phyloP scores from a whole-genome alignment of 2,888 invertebrate genomes.

The Macroteleia sp. region DNA sequence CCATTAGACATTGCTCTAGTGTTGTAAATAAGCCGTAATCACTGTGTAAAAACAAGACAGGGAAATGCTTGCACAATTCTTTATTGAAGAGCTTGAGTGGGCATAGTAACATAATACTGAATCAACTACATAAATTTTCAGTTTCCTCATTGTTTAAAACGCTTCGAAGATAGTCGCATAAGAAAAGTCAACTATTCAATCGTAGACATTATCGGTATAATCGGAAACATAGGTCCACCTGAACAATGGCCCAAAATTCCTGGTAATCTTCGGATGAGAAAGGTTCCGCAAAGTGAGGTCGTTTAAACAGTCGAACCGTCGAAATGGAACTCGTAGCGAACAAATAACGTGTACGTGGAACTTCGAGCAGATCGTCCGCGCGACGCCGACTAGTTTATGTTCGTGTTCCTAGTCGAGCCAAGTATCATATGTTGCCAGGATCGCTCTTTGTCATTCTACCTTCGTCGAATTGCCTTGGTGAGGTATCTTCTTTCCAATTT shows the following conservation, averaged over 20 bases:
- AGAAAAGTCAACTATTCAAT: slow-evolving; percentile 38
- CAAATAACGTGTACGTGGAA: slow-evolving; percentile 58
- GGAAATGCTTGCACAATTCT: slow-evolving; percentile 13
- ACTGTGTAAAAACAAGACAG: slow-evolving; percentile 7
- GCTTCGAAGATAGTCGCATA: background rate
- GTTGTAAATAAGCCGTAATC: slow-evolving; percentile 21
- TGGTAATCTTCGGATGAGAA: slow-evolving; percentile 34
- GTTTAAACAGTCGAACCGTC: slow-evolving; percentile 71
- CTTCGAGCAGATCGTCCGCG: slow-evolving; percentile 54
- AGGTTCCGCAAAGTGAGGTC: slow-evolving; percentile 44
- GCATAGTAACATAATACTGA: slow-evolving; percentile 16
- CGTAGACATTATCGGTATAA: slow-evolving; percentile 23
- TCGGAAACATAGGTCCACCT: slow-evolving; percentile 31
- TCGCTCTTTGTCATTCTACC: slow-evolving; percentile 54
- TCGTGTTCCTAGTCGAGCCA: slow-evolving; percentile 17
- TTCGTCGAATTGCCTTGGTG: slow-evolving; percentile 8
- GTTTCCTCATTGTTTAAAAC: slow-evolving; percentile 23
- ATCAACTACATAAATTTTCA: slow-evolving; percentile 10
- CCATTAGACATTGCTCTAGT: slow-evolving; percentile 19
- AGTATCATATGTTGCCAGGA: slow-evolving; percentile 65
- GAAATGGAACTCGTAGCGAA: slow-evolving; percentile 61
- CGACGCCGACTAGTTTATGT: slow-evolving; percentile 29
- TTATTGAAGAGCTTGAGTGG: slow-evolving; percentile 5
- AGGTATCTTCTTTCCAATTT: slow-evolving; percentile 44
- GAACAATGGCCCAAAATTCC: slow-evolving; percentile 47